Base-by-base conservation (phyloP, 2,888 invertebrate species). In the Pandemis corylana region DNA sequence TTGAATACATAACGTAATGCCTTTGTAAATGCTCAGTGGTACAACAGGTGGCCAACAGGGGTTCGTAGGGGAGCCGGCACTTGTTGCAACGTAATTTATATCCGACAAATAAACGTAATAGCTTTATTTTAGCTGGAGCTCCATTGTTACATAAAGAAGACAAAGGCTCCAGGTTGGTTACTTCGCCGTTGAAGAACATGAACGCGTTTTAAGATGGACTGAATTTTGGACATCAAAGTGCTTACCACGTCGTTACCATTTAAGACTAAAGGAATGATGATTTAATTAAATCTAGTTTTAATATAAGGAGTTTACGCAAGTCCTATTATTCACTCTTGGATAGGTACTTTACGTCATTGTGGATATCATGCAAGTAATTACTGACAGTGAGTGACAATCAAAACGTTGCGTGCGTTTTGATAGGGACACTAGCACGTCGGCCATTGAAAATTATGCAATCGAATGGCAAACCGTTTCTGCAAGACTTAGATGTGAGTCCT, bases 1-100 rank as follows among this genome's bases (percentile, higher is more conserved):
- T 75, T 75, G 75, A 71, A 61, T 71, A 68, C 59, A 44, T 59
- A 68, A 13, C 59, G 53, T 13, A 66, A 49, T 62, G 15, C 2
- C 56, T 20, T 68, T 83, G 82, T 81, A 77, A 87, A 84, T 84
- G 83, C 77, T 80, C 79, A 79, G 79, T 81, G 82, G 84, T 81
- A 84, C 84, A 90, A 91, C 90, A 91, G 91, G 91, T 91, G 90
- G 87, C 77, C 68, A 79, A 83, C 82, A 82, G 82, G 88, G 88
- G 87, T 84, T 78, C 81, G 80, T 76, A 75, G 78, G 78, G 83
- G 85, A 87, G 88, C 81, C 76, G 83, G 80, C 90, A 90, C 91
- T 90, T 90, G 91, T 90, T 90, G 87, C 88, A 76, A 77, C 77
- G 77, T 77, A 80, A 81, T 82, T 80, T 79, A 78, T 78, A 71